Conservation (phyloP, 2,113 vertebrate species). For the Cygnus atratus region DNA sequence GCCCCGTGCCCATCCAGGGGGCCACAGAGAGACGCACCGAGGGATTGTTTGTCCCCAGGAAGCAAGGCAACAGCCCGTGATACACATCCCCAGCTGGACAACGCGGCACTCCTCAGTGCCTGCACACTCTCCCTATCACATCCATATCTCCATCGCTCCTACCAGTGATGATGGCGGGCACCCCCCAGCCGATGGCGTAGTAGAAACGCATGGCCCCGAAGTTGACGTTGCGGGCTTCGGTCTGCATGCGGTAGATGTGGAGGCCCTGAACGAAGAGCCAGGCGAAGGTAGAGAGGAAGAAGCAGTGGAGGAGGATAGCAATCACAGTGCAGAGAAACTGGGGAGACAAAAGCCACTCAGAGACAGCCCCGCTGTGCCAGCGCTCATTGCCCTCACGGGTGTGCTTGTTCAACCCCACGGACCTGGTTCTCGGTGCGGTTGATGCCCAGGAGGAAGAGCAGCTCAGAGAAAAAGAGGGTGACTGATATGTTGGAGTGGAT, state of each 20-base stretch:
- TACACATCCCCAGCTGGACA: rapidly evolving
- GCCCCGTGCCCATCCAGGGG: neutral
- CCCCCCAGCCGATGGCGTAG: conserved; percentile 96
- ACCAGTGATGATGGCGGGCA: conserved; percentile 97
- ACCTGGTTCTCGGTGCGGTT: conserved; percentile 97
- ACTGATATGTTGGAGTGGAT: conserved; percentile 93
- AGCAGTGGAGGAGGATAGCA: conserved; percentile 96
- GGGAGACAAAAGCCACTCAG: neutral
- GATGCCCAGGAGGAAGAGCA: conserved; percentile 92
- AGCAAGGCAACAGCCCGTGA: neutral
- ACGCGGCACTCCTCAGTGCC: neutral
- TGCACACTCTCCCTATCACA: neutral
- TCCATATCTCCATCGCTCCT: neutral
- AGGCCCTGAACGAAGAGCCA: conserved; percentile 97
- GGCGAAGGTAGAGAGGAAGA: conserved; percentile 95
- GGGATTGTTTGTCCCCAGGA: neutral
- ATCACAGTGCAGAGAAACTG: conserved; percentile 96
- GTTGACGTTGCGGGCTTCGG: conserved; percentile 93
- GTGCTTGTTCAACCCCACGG: neutral
- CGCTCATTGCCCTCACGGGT: rapidly evolving
- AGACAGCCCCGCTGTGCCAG: neutral
- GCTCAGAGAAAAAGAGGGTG: conserved; percentile 91
- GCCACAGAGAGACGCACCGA: neutral
- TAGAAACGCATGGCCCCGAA: conserved; percentile 97
- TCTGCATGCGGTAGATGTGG: conserved; percentile 97